Evolutionary conservation across 2,888 invertebrate species (phyloP).

Genomic region (Pheosia gnoma): DNA sequence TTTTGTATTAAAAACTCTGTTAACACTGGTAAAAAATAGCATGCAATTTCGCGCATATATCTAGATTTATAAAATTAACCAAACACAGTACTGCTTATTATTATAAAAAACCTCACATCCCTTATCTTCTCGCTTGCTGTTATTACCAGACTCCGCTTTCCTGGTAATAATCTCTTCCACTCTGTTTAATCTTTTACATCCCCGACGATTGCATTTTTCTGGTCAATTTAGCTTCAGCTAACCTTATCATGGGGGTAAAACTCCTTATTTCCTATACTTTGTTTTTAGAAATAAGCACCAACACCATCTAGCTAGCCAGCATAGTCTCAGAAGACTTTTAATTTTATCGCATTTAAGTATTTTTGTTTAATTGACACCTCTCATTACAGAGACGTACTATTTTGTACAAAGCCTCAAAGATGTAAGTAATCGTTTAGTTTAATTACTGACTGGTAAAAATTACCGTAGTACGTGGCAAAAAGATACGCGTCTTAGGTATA

Average conservation of each 20-base stretch:
- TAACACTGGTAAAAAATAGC: too few relatives aligned
- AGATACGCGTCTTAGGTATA: neutral
- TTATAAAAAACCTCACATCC: neutral
- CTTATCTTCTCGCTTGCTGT: neutral
- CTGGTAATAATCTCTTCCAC: neutral
- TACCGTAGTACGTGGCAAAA: neutral
- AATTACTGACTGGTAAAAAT: neutral
- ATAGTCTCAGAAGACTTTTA: too few relatives aligned
- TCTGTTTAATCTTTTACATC: slow-evolving; percentile 1
- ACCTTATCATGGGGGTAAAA: slow-evolving; percentile 2
- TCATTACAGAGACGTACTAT: too few relatives aligned
- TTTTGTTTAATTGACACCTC: too few relatives aligned
- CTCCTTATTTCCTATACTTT: neutral
- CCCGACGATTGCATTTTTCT: neutral
- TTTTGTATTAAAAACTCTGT: too few relatives aligned
- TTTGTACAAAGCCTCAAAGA: too few relatives aligned
- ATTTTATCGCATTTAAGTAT: too few relatives aligned
- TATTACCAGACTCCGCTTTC: slow-evolving; percentile 1
- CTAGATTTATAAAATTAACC: neutral
- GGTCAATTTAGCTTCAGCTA: slow-evolving; percentile 2
- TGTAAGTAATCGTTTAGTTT: too few relatives aligned
- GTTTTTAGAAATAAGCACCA: too few relatives aligned
- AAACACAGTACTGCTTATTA: slow-evolving; percentile 20
- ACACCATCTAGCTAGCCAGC: too few relatives aligned
- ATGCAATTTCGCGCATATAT: too few relatives aligned